Conservation (phyloP, 1,140 invertebrate genomes). For the Zaprionus kolodkinae region DNA sequence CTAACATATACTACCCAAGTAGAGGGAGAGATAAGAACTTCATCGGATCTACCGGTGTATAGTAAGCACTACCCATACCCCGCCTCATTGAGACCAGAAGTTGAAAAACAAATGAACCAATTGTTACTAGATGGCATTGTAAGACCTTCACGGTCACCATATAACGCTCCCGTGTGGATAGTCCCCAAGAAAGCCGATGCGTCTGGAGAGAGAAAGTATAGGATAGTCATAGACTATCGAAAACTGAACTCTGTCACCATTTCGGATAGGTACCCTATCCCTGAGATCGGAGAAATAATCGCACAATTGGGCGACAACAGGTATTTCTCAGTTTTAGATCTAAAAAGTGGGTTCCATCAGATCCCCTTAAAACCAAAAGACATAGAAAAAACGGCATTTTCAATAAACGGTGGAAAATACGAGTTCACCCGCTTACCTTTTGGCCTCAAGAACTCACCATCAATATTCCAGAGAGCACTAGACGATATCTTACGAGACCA, state of each 20-base stretch:
- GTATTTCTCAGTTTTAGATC: slow-evolving; percentile 53
- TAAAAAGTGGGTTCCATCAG: slow-evolving; percentile 85
- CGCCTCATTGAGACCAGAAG: background rate
- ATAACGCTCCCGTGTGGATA: background rate
- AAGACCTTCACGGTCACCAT: background rate
- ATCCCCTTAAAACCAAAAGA: slow-evolving; percentile 47
- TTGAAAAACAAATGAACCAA: background rate
- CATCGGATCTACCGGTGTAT: background rate
- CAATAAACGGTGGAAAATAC: slow-evolving; percentile 77
- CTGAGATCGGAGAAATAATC: slow-evolving; percentile 84
- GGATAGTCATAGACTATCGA: slow-evolving; percentile 53
- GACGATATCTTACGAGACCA: too few species aligned
- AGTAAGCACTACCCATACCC: slow-evolving; percentile 1
- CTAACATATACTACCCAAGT: background rate
- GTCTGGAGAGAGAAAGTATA: background rate
- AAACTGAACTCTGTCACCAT: slow-evolving; percentile 75
- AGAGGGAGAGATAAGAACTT: background rate
- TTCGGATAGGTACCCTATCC: slow-evolving; percentile 85
- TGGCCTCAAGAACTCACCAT: background rate
- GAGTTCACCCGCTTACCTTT: slow-evolving; percentile 33
- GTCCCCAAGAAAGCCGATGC: background rate
- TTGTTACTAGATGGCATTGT: background rate
- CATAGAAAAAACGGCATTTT: slow-evolving; percentile 78
- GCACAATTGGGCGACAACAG: slow-evolving; percentile 43
- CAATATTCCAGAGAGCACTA: too few species aligned